Evolutionary conservation across 2,888 invertebrate genomes (phyloP), one percentile per base, ranked within the genome.

Genomic region (Sarcophaga carnaria): DNA sequence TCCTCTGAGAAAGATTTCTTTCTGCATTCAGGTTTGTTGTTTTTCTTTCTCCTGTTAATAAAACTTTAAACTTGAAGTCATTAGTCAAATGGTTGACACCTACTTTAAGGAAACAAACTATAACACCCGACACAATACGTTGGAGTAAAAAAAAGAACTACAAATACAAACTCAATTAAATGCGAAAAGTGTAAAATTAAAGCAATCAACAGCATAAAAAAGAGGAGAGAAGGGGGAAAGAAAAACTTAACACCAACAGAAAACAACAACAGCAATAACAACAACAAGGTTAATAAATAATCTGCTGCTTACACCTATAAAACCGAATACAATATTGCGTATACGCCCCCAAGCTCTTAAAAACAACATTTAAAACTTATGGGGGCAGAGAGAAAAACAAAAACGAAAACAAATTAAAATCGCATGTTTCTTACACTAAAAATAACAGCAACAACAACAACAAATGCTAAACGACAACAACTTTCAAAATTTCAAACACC

Each of bases 231-330:
- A 49, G 2, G 17, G 1, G 17, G 2, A 47, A 80, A 22, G 11
- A 60, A 60, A 62, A 22, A 22, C 8, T 14, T 75, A 5, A 6
- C 10, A 67, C 2, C 4, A 69, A 75, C 11, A 49, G 14, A 54
- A 54, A 54, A 54, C 4, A 11, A 49, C 4, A 14, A 14, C 12
- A 14, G 14, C 12, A 49, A 22, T 22, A 22, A 49, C 49, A 76
- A 64, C 76, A 77, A 72, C 27, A 84, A 82, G 71, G 75, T 87
- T 87, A 87, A 87, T 84, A 87, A 87, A 87, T 87, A 87, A 84
- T 79, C 76, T 76, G 45, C 71, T 76, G 76, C 63, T 60, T 84
- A 76, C 84, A 81, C 87, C 87, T 87, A 84, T 79, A 84, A 87
- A 84, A 77, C 76, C 20, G n/a, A 70, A 22, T 49, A 80, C 84